Percentiles rank a stretch among this genome's conserved stretches.
Evolutionary conservation across 2,888 invertebrate genomes (phyloP).

Genomic region (Erebia palarica): DNA sequence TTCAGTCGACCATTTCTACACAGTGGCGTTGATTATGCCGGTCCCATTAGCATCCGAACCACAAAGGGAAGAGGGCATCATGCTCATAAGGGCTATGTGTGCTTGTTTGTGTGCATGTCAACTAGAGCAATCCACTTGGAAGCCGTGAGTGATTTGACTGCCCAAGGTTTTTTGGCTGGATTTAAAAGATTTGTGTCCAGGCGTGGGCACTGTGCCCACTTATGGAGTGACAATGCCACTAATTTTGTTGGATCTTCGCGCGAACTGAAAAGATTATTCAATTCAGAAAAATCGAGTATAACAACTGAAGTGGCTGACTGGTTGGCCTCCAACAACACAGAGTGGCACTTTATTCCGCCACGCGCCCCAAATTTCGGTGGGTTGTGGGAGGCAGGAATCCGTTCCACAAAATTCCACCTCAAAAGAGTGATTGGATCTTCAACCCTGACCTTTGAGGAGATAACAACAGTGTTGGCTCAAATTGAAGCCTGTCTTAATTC

Average conservation of each 20-base stretch:
- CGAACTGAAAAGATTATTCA: slow-evolving; percentile 5
- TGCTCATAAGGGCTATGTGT: slow-evolving; percentile 33
- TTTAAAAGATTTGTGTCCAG: slow-evolving; percentile 30
- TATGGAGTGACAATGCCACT: slow-evolving; percentile 27
- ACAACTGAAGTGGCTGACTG: no score
- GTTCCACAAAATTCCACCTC: no score
- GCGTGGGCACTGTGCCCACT: slow-evolving; percentile 29
- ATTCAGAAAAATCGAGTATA: no score
- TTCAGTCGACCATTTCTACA: no score
- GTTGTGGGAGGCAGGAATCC: no score
- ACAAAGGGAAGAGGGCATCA: slow-evolving; percentile 17
- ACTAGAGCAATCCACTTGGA: slow-evolving; percentile 40
- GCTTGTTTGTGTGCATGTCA: slow-evolving; percentile 38
- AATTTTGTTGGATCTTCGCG: slow-evolving; percentile 21
- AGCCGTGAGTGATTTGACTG: slow-evolving; percentile 34
- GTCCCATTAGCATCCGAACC: no score
- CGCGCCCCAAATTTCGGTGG: no score
- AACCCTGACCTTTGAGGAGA: no score
- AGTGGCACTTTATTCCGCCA: not conserved
- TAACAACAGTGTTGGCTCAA: no score
- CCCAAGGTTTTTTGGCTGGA: slow-evolving; percentile 37
- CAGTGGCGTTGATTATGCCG: no score
- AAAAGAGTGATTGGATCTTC: no score
- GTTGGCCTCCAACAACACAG: no score
- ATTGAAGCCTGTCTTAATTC: slow-evolving; percentile 38